These are phyloP conservation scores for Scaptomyza tumidula DNA, from an alignment of 2,888 invertebrate genomes.

Conservation along the genomic window DNA sequence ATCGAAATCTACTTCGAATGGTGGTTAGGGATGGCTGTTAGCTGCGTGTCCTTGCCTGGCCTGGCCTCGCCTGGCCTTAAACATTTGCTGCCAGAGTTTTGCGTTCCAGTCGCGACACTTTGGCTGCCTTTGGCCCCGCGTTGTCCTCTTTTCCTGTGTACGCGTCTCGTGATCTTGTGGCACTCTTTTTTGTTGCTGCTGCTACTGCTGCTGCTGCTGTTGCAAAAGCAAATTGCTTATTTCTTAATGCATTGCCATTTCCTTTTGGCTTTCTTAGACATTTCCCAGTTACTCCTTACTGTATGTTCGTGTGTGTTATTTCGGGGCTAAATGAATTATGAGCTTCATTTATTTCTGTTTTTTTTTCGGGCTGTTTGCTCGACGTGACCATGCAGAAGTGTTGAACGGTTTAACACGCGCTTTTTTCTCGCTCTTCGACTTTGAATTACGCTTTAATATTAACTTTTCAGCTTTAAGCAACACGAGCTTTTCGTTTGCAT, in stretches of 20 bases:
- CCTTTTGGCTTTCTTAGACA: constrained; percentile 75
- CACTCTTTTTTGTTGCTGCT: constrained; percentile 44
- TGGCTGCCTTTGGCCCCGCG: constrained; percentile 51
- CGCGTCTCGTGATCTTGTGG: constrained; percentile 47
- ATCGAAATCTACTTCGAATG: constrained; percentile 5
- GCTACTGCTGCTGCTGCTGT: constrained; percentile 40
- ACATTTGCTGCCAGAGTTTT: constrained; percentile 51
- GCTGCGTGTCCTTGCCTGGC: constrained; percentile 68
- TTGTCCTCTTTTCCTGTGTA: constrained; percentile 18
- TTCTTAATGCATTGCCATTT: constrained; percentile 78
- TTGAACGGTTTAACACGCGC: constrained; percentile 77
- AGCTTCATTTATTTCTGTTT: constrained; percentile 47
- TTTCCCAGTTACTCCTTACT: constrained; percentile 24
- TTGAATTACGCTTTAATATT: constrained; percentile 35
- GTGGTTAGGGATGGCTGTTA: not conserved
- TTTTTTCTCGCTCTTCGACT: constrained; percentile 49
- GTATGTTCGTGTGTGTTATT: constrained; percentile 8
- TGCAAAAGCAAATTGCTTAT: constrained; percentile 70
- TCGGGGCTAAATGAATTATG: constrained; percentile 68
- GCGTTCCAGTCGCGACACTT: constrained; percentile 60
- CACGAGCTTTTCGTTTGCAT: not conserved
- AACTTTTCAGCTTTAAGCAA: not conserved
- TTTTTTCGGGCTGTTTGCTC: constrained; percentile 39
- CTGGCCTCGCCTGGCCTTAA: constrained; percentile 58
- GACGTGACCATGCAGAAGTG: constrained; percentile 76